Conservation (phyloP, 2,113 vertebrate species). For the Cynoglossus semilaevis region DNA sequence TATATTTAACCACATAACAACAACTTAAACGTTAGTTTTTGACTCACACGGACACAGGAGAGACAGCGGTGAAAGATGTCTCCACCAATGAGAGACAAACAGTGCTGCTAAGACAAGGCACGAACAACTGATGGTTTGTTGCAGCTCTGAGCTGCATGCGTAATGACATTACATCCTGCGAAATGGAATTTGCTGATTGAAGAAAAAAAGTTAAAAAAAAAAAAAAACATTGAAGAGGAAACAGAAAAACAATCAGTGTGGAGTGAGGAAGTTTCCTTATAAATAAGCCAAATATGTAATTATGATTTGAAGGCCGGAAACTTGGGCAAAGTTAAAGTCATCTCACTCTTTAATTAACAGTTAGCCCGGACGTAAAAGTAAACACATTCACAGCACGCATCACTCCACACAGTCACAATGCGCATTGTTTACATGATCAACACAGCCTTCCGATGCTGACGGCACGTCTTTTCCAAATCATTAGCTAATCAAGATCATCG, state of each 20-base stretch:
- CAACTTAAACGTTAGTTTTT: too few species aligned
- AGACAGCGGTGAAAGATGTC: slow-evolving; percentile 69
- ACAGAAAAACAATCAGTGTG: background rate
- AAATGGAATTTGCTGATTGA: slow-evolving; percentile 23
- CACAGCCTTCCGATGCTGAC: background rate
- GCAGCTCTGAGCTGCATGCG: slow-evolving; percentile 51
- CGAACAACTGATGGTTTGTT: slow-evolving; percentile 58
- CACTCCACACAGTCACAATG: background rate
- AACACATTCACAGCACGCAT: background rate
- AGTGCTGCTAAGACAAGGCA: slow-evolving; percentile 45
- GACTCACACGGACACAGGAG: slow-evolving; percentile 48
- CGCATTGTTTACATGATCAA: background rate
- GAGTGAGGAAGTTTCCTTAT: slow-evolving; percentile 5
- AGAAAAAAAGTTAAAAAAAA: slow-evolving; percentile 15
- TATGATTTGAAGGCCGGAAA: background rate
- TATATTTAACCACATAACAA: too few species aligned
- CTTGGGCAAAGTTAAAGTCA: background rate
- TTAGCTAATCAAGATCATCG: slow-evolving; percentile 53
- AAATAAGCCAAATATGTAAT: slow-evolving; percentile 2
- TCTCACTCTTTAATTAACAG: slow-evolving; percentile 16
- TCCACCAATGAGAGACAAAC: slow-evolving; percentile 63
- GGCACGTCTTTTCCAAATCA: slow-evolving; percentile 31
- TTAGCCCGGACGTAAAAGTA: too few species aligned
- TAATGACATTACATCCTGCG: slow-evolving; percentile 43
- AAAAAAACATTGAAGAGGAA: background rate